Evolutionary conservation across 23 tunicate genomes (phyloP).

Genomic region (Oikopleura vanhoeffeni): DNA sequence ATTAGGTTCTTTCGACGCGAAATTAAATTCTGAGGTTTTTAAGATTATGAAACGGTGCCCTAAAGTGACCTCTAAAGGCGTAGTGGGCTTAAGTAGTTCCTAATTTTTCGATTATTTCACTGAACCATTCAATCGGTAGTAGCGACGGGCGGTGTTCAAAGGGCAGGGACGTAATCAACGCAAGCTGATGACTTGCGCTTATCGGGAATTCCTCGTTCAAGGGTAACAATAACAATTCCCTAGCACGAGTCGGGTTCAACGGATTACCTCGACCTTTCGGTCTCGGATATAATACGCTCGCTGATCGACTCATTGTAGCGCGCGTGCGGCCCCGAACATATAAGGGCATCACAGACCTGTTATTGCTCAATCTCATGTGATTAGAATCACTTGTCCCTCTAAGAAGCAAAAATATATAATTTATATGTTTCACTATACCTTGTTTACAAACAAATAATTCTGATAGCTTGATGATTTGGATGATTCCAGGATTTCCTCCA

Average conservation of each 20-base stretch:
- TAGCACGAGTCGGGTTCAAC: conserved; percentile 18
- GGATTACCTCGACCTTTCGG: conserved; percentile 24
- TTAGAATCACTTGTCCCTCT: conserved; percentile 28
- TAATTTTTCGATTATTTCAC: conserved; percentile 1
- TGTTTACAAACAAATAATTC: too few relatives aligned
- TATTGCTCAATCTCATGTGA: conserved; percentile 70
- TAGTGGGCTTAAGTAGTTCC: too few relatives aligned
- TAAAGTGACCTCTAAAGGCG: too few relatives aligned
- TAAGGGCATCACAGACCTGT: conserved; percentile 71
- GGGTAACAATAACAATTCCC: conserved; percentile 19
- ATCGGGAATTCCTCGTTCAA: conserved; percentile 21
- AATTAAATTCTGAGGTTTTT: too few relatives aligned
- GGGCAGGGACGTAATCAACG: conserved; percentile 61
- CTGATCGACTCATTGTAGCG: conserved; percentile 37
- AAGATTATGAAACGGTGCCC: too few relatives aligned
- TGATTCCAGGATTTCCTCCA: too few relatives aligned
- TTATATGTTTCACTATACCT: too few relatives aligned
- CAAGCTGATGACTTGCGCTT: conserved; percentile 21
- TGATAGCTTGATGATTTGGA: too few relatives aligned
- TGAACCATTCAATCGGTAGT: conserved; percentile 20
- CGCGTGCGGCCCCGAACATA: conserved; percentile 74
- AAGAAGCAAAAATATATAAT: too few relatives aligned
- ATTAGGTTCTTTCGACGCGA: too few relatives aligned
- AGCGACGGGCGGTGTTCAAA: conserved; percentile 50
- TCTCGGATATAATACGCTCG: conserved; percentile 23